Conservation (phyloP, 1,140 invertebrate genomes). For the Trissolcus basalis region DNA sequence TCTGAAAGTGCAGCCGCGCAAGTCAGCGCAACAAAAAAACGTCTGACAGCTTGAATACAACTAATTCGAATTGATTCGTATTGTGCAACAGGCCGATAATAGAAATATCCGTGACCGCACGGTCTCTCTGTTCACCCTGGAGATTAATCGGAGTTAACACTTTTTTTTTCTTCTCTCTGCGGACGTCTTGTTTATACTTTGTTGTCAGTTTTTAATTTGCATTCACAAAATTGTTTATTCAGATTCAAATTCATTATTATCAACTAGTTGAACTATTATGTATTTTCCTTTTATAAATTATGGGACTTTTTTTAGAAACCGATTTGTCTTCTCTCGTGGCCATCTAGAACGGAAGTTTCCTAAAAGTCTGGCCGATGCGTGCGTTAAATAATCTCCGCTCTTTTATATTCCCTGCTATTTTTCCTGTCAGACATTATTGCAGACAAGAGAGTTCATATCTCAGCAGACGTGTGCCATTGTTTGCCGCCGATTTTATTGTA, state of each 20-base stretch:
- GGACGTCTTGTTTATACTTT: too few species aligned
- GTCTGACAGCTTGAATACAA: constrained; percentile 21
- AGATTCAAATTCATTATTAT: too few species aligned
- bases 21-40: constrained; percentile 24
- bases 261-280: too few species aligned
- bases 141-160: background rate
- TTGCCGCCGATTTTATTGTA: background rate
- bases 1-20: constrained; percentile 29
- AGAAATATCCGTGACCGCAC: background rate
- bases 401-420: background rate
- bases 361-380: too few species aligned
- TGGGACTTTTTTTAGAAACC: too few species aligned
- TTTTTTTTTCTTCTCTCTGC: background rate
- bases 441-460: constrained; percentile 3
- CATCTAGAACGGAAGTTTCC: too few species aligned
- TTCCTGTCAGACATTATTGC: constrained; percentile 25
- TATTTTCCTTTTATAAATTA: too few species aligned
- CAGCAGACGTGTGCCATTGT: constrained; percentile 17
- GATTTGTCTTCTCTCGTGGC: too few species aligned
- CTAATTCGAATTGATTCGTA: constrained; percentile 26
- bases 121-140: background rate
- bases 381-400: too few species aligned
- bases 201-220: too few species aligned
- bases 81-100: constrained; percentile 7
- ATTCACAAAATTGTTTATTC: too few species aligned